A percentile compares a stretch with the other conserved stretches of the same genome.
Evolutionary conservation across 2,113 vertebrate genomes (phyloP).

Genomic region (Uropsilus gracilis): DNA sequence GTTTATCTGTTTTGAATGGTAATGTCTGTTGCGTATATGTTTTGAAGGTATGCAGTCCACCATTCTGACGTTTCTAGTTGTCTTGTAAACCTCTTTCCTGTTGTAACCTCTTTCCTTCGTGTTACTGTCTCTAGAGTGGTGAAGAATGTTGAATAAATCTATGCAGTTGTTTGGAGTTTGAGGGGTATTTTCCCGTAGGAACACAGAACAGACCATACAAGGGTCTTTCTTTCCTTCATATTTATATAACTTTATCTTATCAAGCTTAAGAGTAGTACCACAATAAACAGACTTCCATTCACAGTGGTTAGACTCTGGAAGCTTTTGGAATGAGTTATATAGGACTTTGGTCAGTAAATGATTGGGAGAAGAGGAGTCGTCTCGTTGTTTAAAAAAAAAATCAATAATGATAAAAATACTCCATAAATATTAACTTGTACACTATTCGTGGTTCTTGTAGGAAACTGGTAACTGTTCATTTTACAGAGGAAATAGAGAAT

Average conservation of each 20-base stretch:
- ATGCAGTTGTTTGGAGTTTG: neutral
- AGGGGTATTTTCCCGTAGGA: neutral
- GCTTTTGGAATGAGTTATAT: conserved; percentile 5
- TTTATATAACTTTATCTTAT: neutral
- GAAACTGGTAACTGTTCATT: conserved; percentile 68
- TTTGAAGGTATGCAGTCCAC: neutral
- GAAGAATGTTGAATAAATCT: conserved; percentile 37
- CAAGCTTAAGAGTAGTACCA: neutral
- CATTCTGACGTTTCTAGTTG: conserved; percentile 8
- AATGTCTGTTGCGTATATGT: neutral
- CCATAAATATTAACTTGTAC: conserved; percentile 58
- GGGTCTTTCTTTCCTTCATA: neutral
- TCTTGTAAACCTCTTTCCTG: conserved; percentile 11
- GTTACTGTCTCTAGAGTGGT: conserved; percentile 5
- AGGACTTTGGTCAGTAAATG: conserved; percentile 60
- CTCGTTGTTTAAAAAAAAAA: conserved; percentile 32
- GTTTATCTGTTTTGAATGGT: conserved; percentile 33
- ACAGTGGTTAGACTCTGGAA: neutral
- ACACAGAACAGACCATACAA: neutral
- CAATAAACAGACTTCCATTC: neutral
- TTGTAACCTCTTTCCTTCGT: neutral
- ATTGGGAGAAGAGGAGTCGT: neutral
- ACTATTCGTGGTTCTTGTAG: conserved; percentile 54
- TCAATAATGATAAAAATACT: conserved; percentile 28
- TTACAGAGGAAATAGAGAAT: conserved; percentile 75